Conservation (phyloP, 2,888 invertebrate genomes). For the Amblyteles armatorius region DNA sequence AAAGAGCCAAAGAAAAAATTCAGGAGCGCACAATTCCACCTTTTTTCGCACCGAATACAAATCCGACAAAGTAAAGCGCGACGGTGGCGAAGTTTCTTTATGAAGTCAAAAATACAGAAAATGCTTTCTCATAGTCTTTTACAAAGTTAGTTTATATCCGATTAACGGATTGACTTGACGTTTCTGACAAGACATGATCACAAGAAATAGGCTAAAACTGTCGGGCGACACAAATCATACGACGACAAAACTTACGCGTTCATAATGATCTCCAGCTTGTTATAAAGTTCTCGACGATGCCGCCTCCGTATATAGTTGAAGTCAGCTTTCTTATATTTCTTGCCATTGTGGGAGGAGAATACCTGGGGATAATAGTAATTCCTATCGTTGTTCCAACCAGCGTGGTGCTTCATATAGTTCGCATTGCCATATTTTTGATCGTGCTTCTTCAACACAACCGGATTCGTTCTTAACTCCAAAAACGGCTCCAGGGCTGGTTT, state of each 20-base stretch:
- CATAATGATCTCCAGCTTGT: slow-evolving; percentile 89
- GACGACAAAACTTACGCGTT: slow-evolving; percentile 87
- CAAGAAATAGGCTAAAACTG: neutral
- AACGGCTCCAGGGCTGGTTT: slow-evolving; percentile 81
- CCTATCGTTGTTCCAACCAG: slow-evolving; percentile 72
- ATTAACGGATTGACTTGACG: no score
- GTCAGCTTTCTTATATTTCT: slow-evolving; percentile 78
- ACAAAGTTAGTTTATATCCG: no score
- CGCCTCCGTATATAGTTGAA: slow-evolving; percentile 86
- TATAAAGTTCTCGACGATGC: slow-evolving; percentile 89
- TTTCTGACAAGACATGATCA: neutral
- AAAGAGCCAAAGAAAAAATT: no score
- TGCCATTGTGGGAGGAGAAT: slow-evolving; percentile 61
- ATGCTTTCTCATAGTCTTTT: no score
- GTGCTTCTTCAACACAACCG: slow-evolving; percentile 68
- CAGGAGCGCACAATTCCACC: no score
- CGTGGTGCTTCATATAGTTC: slow-evolving; percentile 64
- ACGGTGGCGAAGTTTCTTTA: no score
- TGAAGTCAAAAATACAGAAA: no score
- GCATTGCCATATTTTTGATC: slow-evolving; percentile 47
- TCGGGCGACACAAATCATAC: neutral
- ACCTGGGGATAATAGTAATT: slow-evolving; percentile 66
- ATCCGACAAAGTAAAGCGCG: no score
- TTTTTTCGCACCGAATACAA: no score
- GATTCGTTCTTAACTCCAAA: slow-evolving; percentile 78